These are phyloP conservation scores for Drosophila stalkeri DNA, from an alignment of 2,888 invertebrate species.

Conservation along the genomic window DNA sequence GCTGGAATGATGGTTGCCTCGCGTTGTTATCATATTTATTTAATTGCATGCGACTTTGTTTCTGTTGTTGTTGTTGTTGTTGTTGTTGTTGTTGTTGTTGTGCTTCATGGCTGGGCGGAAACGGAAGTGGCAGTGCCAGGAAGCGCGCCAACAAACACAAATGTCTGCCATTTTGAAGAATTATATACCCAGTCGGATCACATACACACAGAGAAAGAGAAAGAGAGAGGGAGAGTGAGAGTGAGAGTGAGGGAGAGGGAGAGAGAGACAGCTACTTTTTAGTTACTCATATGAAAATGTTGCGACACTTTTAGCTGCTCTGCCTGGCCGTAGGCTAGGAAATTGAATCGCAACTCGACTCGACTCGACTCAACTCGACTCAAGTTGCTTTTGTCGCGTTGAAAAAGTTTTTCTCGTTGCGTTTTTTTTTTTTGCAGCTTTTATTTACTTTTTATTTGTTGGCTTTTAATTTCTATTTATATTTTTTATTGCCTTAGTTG, in stretches of 20 bases:
- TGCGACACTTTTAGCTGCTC: constrained; percentile 30
- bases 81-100: constrained; percentile 26
- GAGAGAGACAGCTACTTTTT: constrained; percentile 17
- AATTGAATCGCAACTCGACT: constrained; percentile 16
- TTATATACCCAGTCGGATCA: constrained; percentile 64
- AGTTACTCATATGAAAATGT: constrained; percentile 58
- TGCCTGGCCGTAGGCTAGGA: constrained; percentile 44
- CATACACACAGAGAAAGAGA: constrained; percentile 4
- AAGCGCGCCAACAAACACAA: constrained; percentile 80
- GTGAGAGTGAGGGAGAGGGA: background rate
- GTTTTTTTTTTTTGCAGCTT: constrained; percentile 29
- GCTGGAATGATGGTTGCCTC: constrained; percentile 22
- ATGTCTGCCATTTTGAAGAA: constrained; percentile 80
- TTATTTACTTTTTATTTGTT: constrained; percentile 73
- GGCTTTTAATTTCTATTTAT: constrained; percentile 78
- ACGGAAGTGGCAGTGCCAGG: constrained; percentile 80
- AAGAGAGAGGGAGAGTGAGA: background rate
- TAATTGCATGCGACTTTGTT: constrained; percentile 75
- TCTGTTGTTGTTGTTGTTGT: constrained; percentile 17
- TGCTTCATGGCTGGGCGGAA: constrained; percentile 61
- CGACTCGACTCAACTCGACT: constrained; percentile 40
- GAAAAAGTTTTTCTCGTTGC: constrained; percentile 45
- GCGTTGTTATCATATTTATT: constrained; percentile 73
- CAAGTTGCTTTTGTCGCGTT: constrained; percentile 61
- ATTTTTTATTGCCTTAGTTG: constrained; percentile 74